Evolutionary conservation across 2,888 invertebrate species (phyloP).

Genomic region (Synergus gifuensis): DNA sequence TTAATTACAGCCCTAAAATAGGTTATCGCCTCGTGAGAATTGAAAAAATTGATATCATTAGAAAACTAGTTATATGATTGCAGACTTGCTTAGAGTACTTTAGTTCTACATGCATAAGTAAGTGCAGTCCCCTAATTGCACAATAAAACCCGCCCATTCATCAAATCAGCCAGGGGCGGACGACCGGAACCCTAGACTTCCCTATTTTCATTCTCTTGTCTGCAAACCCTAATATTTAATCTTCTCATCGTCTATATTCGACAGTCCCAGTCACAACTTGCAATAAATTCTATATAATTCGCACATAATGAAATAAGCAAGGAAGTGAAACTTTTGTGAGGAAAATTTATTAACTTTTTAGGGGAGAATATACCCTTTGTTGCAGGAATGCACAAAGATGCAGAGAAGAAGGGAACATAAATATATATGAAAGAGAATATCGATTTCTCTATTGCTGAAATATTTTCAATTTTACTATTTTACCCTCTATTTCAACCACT

Average conservation of each 20-base stretch:
- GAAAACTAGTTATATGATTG: neutral
- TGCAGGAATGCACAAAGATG: neutral
- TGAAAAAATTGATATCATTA: slow-evolving; percentile 7
- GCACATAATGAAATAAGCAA: neutral
- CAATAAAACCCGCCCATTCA: slow-evolving; percentile 29
- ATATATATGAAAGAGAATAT: neutral
- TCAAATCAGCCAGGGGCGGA: slow-evolving; percentile 21
- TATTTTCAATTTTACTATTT: neutral
- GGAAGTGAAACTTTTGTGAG: neutral
- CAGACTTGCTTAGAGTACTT: slow-evolving; percentile 10
- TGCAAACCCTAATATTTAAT: slow-evolving; percentile 27
- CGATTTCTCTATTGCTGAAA: neutral
- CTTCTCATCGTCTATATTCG: neutral
- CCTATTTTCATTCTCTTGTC: slow-evolving; percentile 25
- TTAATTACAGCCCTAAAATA: neutral
- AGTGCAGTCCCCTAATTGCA: slow-evolving; percentile 24
- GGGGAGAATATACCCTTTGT: neutral
- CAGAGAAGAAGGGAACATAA: neutral
- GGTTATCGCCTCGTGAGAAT: slow-evolving; percentile 7
- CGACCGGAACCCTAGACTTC: neutral
- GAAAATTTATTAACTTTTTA: neutral
- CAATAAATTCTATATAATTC: neutral
- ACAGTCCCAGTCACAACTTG: neutral
- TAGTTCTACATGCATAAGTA: neutral
- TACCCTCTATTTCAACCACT: neutral